These are phyloP conservation scores for Goniozus legneri DNA, from an alignment of 1,140 invertebrate species.

Conservation along the genomic window DNA sequence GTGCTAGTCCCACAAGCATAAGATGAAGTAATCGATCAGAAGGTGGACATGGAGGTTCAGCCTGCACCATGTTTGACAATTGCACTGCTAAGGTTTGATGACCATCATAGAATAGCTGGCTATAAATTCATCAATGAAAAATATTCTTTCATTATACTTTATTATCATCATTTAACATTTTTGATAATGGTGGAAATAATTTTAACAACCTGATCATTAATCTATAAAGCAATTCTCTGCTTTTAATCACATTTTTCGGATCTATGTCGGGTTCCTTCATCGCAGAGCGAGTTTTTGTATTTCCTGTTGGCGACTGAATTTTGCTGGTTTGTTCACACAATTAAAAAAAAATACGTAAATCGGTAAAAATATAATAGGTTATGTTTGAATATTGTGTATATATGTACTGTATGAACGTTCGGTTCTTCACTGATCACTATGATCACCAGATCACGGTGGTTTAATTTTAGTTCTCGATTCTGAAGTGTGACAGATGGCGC, in stretches of 20 bases:
- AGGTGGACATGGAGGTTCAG: slow-evolving; percentile 89
- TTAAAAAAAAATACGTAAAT: slow-evolving; percentile 9
- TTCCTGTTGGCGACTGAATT: slow-evolving; percentile 26
- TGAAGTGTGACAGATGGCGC: too few species aligned
- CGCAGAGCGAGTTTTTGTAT: slow-evolving; percentile 6
- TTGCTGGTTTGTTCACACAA: slow-evolving; percentile 16
- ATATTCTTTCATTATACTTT: not conserved
- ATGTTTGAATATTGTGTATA: too few species aligned
- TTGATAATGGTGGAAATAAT: not conserved
- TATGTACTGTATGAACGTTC: too few species aligned
- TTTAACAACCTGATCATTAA: slow-evolving; percentile 78
- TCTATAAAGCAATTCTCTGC: slow-evolving; percentile 76
- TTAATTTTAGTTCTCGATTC: too few species aligned
- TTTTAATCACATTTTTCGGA: slow-evolving; percentile 74
- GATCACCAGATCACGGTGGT: too few species aligned
- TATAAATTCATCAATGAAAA: slow-evolving; percentile 57
- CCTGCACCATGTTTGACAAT: slow-evolving; percentile 75
- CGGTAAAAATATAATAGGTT: slow-evolving; percentile 10
- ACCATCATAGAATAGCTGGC: slow-evolving; percentile 91
- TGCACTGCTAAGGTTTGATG: slow-evolving; percentile 85
- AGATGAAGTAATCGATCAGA: slow-evolving; percentile 88
- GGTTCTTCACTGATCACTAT: too few species aligned
- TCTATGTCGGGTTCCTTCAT: slow-evolving; percentile 66
- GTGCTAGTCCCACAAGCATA: slow-evolving; percentile 79
- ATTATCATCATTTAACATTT: not conserved